Base-by-base conservation (phyloP, 2,797 vertebrate genomes). In the Streptopelia turtur region DNA sequence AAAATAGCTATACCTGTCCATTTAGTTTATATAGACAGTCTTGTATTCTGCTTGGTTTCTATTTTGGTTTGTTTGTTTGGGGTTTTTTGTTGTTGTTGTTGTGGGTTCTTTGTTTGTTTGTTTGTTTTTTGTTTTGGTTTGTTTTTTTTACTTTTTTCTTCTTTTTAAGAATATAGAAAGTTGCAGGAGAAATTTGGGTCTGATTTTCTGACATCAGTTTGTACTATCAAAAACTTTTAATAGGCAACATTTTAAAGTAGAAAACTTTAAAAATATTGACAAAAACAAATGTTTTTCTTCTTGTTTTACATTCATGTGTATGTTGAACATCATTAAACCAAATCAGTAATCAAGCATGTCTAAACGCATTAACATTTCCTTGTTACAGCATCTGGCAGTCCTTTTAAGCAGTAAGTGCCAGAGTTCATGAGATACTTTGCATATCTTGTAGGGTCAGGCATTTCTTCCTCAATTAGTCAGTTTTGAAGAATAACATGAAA, bases 301-400 rank as follows among this genome's bases (percentile, higher is more conserved):
- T 60, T 49, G 21, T 31, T 35, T 55, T 50, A 45, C 9, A n/a
- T 0, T 1, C 2, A 5, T 1, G 2, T 28, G 1, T n/a, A 23
- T 3, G 16, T 28, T 69, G 61, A 78, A 18, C 25, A 68, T 16
- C 12, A 65, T 41, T 71, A 56, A 80, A 80, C 15, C 86, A 74
- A 85, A 66, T 0, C 11, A 75, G 35, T 70, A 74, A 64, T 70
- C 22, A 78, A 83, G 30, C 6, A 74, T 41, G 15, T 28, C 35
- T 63, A 70, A 74, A 66, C 17, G 10, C 56, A 70, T 78, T 59
- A 74, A 49, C 14, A 27, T 71, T 83, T 60, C 33, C 60, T 70
- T 74, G 23, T 39, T 71, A 53, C 14, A 80, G 45, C 52, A 77
- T 20, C 45, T 6, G 11, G 33, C 43, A 74, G 13, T 43, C 16